phyloP scores from a whole-genome alignment of 2,113 vertebrate species.

The Thryonomys swinderianus region DNA sequence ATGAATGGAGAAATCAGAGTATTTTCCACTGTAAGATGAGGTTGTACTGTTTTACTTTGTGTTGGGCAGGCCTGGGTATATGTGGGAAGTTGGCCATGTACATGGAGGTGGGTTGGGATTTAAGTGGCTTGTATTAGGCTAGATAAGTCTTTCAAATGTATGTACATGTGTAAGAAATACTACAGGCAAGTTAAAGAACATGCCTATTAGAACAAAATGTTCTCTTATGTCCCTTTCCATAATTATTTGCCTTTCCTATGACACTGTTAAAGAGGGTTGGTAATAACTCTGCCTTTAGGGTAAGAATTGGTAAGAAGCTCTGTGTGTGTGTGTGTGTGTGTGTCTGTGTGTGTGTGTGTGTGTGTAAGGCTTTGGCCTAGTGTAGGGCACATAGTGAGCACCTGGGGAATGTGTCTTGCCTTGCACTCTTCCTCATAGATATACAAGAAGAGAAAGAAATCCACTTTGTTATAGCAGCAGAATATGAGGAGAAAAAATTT shows the following conservation, averaged over 20 bases:
- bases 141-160: constrained; percentile 3
- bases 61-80: not conserved
- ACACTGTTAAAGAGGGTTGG: not conserved
- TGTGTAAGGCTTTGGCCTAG: not conserved
- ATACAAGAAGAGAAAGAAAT: not conserved
- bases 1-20: constrained; percentile 11
- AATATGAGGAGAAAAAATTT: not conserved
- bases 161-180: not conserved
- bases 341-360: not conserved
- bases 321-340: not conserved
- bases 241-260: constrained; percentile 19
- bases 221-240: not conserved
- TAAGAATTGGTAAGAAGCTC: not conserved
- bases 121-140: not conserved
- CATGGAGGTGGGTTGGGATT: not conserved
- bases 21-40: not conserved
- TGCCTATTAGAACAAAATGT: not conserved
- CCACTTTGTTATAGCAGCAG: not conserved
- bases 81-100: not conserved
- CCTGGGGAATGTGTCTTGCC: not conserved
- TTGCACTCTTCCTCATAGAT: not conserved
- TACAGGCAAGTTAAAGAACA: not conserved
- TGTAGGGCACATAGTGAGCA: not conserved
- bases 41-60: not conserved
- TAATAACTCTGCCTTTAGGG: not conserved